Conservation (phyloP, 2,888 invertebrate genomes). For the Operophtera brumata region DNA sequence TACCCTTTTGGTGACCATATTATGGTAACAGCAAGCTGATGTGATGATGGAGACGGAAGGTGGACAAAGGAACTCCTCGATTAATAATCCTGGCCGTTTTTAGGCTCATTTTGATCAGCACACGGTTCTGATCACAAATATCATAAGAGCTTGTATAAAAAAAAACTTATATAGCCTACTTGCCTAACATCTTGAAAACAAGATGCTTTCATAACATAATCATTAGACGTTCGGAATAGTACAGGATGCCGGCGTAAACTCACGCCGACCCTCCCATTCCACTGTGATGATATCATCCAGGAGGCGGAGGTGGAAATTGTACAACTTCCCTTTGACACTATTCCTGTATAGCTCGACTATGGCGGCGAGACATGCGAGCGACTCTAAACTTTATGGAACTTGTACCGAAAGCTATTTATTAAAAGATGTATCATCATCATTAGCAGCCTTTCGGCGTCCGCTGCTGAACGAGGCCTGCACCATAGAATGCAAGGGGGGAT, state of each 20-base stretch:
- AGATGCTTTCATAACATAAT: conserved; percentile 19
- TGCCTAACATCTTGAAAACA: conserved; percentile 7
- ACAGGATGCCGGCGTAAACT: conserved; percentile 34
- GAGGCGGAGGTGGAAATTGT: conserved; percentile 44
- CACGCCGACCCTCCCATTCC: conserved; percentile 35
- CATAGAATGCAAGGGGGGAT: no score
- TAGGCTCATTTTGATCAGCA: no score
- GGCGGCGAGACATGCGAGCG: conserved; percentile 19
- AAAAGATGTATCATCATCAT: neutral
- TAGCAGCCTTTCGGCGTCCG: no score
- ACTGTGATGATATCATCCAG: conserved; percentile 44
- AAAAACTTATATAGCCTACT: no score
- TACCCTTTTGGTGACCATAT: no score
- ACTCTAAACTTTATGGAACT: neutral
- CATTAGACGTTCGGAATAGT: conserved; percentile 16
- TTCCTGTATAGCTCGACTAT: conserved; percentile 32
- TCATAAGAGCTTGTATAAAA: no score
- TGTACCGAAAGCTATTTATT: neutral
- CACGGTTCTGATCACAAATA: no score
- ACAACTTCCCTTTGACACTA: conserved; percentile 45
- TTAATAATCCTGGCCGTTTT: no score
- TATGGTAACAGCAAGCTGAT: no score
- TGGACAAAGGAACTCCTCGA: no score
- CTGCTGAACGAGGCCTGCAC: no score
- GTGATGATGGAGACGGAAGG: no score